Conservation (phyloP, 2,888 invertebrate species). For the Thymelicus acteon region DNA sequence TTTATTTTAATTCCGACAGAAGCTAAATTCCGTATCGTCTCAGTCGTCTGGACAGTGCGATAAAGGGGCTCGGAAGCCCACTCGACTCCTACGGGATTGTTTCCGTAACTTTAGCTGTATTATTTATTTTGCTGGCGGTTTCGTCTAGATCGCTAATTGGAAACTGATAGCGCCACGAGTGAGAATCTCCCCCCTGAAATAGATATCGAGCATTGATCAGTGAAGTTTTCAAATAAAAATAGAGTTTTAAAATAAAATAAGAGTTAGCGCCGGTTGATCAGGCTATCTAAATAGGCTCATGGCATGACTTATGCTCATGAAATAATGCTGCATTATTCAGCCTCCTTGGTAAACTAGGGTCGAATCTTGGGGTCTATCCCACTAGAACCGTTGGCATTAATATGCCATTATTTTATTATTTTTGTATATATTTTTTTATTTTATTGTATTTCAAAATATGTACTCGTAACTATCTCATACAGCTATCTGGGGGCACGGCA, state of each 20-base stretch:
- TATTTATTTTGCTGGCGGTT: constrained; percentile 26
- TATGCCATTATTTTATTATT: too few species aligned
- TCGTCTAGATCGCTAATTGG: constrained; percentile 36
- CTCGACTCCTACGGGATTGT: constrained; percentile 24
- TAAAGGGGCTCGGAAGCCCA: constrained; percentile 29
- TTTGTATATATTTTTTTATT: too few species aligned
- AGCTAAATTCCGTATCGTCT: constrained; percentile 16
- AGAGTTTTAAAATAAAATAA: not conserved
- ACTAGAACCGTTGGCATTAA: too few species aligned
- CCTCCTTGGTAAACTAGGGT: too few species aligned
- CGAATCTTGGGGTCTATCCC: too few species aligned
- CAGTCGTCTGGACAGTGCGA: constrained; percentile 31
- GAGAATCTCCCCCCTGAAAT: not conserved
- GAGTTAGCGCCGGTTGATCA: too few species aligned
- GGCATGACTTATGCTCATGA: too few species aligned
- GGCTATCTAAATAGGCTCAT: too few species aligned
- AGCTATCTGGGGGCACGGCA: too few species aligned
- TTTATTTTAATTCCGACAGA: constrained; percentile 21
- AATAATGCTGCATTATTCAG: too few species aligned
- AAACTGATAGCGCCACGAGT: constrained; percentile 25
- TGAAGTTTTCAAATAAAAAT: not conserved
- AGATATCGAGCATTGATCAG: not conserved
- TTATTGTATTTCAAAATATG: too few species aligned
- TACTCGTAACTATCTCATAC: too few species aligned
- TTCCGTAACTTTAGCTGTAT: constrained; percentile 32